Percentiles rank a stretch among this genome's conserved stretches.
Conservation (phyloP, 1,140 invertebrate genomes). For the Melipona quadrifasciata region DNA sequence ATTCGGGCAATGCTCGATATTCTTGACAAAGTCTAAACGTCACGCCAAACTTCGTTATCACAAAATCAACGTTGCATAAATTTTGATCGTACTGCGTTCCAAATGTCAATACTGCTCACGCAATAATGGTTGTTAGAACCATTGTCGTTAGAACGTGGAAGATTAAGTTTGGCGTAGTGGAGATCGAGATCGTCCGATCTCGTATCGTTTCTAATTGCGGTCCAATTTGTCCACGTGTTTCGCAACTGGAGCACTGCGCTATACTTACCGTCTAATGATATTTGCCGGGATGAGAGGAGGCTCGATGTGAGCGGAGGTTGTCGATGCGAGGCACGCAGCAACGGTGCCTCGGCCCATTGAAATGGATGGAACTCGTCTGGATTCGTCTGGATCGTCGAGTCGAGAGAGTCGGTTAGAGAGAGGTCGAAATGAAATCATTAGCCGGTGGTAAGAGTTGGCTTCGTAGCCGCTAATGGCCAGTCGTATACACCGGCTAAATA, state of each 20-base stretch:
- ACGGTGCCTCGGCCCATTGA: conserved; percentile 40
- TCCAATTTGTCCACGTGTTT: conserved; percentile 49
- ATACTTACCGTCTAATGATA: conserved; percentile 51
- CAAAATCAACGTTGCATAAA: no score
- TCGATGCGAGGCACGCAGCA: conserved; percentile 50
- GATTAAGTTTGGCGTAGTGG: no score
- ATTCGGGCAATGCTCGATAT: no score
- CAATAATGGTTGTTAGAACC: no score
- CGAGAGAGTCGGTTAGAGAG: background rate
- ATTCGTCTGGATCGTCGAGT: background rate
- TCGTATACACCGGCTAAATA: conserved; percentile 75
- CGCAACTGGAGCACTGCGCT: conserved; percentile 31
- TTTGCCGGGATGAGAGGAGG: conserved; percentile 27
- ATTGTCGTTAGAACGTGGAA: no score
- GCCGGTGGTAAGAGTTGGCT: conserved; percentile 59
- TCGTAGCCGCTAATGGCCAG: conserved; percentile 70
- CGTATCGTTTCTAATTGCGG: conserved; percentile 29
- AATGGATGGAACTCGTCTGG: conserved; percentile 54
- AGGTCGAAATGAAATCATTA: conserved; percentile 79
- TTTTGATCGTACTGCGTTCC: no score
- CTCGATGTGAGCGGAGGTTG: conserved; percentile 32
- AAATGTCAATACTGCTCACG: no score
- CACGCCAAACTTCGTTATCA: no score
- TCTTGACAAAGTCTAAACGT: no score
- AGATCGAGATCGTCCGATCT: conserved; percentile 13